phyloP scores from a whole-genome alignment of 2,797 vertebrate species.

The Oceanodroma leucorhoa region DNA sequence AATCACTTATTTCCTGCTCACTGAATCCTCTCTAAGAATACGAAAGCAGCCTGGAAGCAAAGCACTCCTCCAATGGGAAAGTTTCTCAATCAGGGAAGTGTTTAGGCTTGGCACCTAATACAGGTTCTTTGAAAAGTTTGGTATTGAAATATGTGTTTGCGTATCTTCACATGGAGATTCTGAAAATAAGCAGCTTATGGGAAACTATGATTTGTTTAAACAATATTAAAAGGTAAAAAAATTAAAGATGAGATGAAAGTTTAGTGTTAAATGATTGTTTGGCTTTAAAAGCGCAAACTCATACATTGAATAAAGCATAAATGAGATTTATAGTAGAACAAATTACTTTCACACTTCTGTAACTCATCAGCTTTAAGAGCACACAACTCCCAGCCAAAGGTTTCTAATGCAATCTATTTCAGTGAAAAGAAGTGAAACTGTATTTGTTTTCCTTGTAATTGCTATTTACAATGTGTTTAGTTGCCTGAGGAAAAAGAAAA shows the following conservation, averaged over 20 bases:
- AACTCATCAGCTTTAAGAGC: neutral
- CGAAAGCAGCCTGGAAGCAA: neutral
- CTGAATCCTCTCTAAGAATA: neutral
- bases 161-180: neutral
- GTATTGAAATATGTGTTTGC: neutral
- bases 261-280: neutral
- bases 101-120: neutral
- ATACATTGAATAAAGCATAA: neutral
- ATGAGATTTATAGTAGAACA: neutral
- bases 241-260: neutral
- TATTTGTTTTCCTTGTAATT: slow-evolving; percentile 13
- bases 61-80: neutral
- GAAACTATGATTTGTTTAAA: neutral
- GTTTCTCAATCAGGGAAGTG: neutral
- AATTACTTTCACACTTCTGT: neutral
- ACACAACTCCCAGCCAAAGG: neutral
- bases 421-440: neutral
- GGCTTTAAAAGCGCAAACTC: neutral
- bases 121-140: neutral
- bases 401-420: neutral
- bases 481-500: neutral
- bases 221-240: neutral
- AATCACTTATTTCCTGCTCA: neutral
- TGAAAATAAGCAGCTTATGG: neutral
- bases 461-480: neutral